Conservation (phyloP, 2,797 vertebrate species). For the Pempheris klunzingeri region DNA sequence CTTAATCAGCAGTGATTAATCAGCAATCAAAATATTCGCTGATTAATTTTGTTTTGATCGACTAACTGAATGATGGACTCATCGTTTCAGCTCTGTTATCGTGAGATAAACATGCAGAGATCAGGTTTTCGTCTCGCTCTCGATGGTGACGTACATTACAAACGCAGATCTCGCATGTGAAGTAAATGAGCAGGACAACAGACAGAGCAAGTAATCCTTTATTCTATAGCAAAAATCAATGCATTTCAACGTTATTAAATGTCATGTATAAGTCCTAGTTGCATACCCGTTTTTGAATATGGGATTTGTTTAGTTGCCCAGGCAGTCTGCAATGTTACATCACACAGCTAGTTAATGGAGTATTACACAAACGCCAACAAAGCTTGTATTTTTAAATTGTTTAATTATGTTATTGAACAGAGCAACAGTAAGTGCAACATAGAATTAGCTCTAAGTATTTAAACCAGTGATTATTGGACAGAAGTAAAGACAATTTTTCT, state of each 20-base stretch:
- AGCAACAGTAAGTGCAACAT: neutral
- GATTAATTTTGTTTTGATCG: neutral
- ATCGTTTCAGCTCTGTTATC: neutral
- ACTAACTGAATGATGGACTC: neutral
- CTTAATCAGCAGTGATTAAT: neutral
- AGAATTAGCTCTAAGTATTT: constrained; percentile 17
- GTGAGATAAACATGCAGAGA: neutral
- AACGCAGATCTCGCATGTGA: neutral
- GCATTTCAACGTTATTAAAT: neutral
- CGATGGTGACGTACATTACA: neutral
- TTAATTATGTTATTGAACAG: constrained; percentile 45
- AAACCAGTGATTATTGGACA: constrained; percentile 10
- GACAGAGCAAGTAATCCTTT: neutral
- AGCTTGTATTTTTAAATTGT: constrained; percentile 12
- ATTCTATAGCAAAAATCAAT: neutral
- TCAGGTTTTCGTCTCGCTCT: neutral
- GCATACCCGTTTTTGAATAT: neutral
- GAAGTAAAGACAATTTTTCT: constrained; percentile 5
- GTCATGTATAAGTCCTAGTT: neutral
- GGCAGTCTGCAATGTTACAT: neutral
- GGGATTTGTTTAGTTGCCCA: neutral
- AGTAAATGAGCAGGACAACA: too few relatives aligned
- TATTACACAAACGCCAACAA: constrained; percentile 20
- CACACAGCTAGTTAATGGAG: neutral
- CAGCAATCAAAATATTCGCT: neutral